Evolutionary conservation across 2,888 invertebrate genomes (phyloP), one percentile per base, ranked within the genome.

Genomic region (Ernsta delagoae): DNA sequence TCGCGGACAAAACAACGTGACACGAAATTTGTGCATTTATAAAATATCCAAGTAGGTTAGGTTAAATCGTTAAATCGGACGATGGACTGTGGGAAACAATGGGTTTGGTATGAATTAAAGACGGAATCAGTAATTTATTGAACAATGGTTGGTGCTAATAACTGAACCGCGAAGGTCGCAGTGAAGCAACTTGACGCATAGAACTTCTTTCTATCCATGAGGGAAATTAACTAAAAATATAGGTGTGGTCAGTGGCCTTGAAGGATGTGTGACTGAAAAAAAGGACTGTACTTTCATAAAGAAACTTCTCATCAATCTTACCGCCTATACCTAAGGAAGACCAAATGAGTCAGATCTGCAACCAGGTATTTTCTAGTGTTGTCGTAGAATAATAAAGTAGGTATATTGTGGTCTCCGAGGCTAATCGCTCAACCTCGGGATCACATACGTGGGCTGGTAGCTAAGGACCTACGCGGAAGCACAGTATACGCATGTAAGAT

Each of bases 401-500:
- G 81, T 80, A 75, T 59, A 71, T 70, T 72, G 81, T 77, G 75
- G 76, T 77, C 81, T 84, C 83, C 82, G 78, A 81, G 74, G 77
- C 71, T 72, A 73, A 76, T 77, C 77, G 75, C 79, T 77, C 80
- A 89, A 79, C 89, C 90, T 89, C 88, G 87, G 83, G 79, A 79
- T 34, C 41, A 68, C 70, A 79, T 78, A 92, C 92, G 92, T 92
- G 92, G 91, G 89, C 70, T 75, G 92, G 75, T 76, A 85, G 80
- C 86, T 87, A 88, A 91, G 84, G 83, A 86, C 83, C 85, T 87
- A 90, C 84, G 85, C 90, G 92, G 90, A 90, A 89, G 86, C 76
- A 45, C 16, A 39, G 43, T 74, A 71, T 75, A 73, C 78, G 81
- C 83, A 83, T 83, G 78, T 73, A 70, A 75, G 74, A 80, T 83